Percentiles rank a stretch among this genome's conserved stretches.
Evolutionary conservation across 2,797 vertebrate species (phyloP).

Genomic region (Presbytis comata): DNA sequence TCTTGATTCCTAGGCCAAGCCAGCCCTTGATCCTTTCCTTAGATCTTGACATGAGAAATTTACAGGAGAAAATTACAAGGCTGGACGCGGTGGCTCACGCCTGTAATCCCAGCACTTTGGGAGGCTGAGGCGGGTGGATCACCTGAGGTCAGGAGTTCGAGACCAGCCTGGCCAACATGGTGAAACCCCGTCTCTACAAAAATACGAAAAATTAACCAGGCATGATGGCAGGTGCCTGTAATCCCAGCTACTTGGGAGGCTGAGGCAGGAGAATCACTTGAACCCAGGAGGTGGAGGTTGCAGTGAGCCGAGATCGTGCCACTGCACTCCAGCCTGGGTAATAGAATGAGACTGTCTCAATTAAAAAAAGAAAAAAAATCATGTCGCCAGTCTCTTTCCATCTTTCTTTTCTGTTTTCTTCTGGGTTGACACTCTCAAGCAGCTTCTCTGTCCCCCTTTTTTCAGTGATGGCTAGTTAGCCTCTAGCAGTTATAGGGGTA

Average conservation of each 20-base stretch:
- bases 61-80: not conserved
- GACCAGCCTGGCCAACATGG: not conserved
- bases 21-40: not conserved
- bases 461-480: not conserved
- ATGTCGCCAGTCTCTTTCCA: not conserved
- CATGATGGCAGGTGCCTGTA: rapidly evolving
- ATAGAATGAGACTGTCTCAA: not conserved
- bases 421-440: not conserved
- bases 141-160: not conserved
- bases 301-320: not conserved
- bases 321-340: not conserved
- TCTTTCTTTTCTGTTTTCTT: not conserved
- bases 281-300: not conserved
- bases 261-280: not conserved
- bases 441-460: not conserved
- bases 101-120: not conserved
- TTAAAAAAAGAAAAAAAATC: too few species aligned
- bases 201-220: not conserved
- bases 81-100: rapidly evolving
- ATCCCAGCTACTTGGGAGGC: not conserved
- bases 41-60: not conserved
- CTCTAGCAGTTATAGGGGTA: not conserved
- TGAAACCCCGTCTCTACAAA: not conserved
- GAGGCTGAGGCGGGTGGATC: not conserved
- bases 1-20: not conserved